A percentile compares a stretch with the other conserved stretches of the same genome.
phyloP scores from a whole-genome alignment of 2,888 invertebrate genomes.

The Mallateleia sp. region DNA sequence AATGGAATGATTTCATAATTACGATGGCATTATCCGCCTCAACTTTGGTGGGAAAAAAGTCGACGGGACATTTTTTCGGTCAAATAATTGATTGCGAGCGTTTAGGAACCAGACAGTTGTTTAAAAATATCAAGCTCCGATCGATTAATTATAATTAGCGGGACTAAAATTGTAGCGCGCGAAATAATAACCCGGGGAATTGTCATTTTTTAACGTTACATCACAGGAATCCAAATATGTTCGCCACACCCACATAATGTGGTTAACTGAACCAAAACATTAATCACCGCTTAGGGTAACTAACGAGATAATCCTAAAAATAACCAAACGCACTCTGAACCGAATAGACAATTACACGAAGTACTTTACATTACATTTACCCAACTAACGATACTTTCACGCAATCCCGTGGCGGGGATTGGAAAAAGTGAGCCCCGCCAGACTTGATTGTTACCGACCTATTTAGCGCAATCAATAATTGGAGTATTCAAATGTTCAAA shows the following conservation, averaged over 20 bases:
- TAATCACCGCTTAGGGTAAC: slow-evolving; percentile 70
- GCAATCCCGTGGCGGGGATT: not conserved
- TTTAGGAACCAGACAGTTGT: not conserved
- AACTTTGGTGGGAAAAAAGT: slow-evolving; percentile 5
- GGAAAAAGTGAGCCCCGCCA: slow-evolving; percentile 3
- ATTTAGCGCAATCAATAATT: slow-evolving; percentile 58
- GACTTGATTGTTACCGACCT: slow-evolving; percentile 31
- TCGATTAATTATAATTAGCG: slow-evolving; percentile 37
- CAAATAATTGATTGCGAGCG: slow-evolving; percentile 25
- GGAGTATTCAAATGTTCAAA: slow-evolving; percentile 56
- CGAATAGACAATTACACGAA: slow-evolving; percentile 53
- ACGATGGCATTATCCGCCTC: not conserved
- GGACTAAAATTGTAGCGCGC: not conserved
- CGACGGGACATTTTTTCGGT: not conserved
- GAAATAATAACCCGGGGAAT: slow-evolving; percentile 23
- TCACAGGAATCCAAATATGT: slow-evolving; percentile 33
- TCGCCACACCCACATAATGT: slow-evolving; percentile 57
- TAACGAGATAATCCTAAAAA: slow-evolving; percentile 71
- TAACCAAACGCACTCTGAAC: slow-evolving; percentile 43
- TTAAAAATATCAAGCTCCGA: slow-evolving; percentile 19
- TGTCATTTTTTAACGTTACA: slow-evolving; percentile 55
- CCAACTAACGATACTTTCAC: slow-evolving; percentile 27
- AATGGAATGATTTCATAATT: not conserved
- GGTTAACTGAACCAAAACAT: slow-evolving; percentile 65
- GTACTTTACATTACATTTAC: slow-evolving; percentile 48